Conservation (phyloP, 2,113 vertebrate genomes). For the Lonchura striata region DNA sequence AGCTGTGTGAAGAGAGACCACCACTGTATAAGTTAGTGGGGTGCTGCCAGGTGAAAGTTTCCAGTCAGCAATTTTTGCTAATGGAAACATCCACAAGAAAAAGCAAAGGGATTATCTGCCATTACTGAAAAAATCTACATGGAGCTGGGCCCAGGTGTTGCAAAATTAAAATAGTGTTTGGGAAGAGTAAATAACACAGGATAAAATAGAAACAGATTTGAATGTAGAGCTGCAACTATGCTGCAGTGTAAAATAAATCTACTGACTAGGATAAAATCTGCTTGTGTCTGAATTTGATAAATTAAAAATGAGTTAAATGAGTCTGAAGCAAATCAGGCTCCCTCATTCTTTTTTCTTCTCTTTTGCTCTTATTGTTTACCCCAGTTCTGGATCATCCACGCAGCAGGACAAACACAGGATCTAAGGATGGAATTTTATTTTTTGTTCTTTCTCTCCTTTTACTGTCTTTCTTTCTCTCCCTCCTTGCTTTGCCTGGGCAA, state of each 20-base stretch:
- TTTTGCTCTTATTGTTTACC: background rate
- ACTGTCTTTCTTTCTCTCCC: background rate
- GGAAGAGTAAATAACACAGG: background rate
- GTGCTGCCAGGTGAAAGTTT: background rate
- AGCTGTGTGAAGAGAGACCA: background rate
- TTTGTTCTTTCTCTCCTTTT: background rate
- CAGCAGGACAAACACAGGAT: background rate
- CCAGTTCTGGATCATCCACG: rapidly evolving
- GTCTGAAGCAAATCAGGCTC: rapidly evolving
- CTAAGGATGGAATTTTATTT: background rate
- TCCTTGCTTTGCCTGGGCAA: background rate
- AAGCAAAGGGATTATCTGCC: background rate
- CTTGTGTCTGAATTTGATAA: background rate
- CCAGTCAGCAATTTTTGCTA: background rate
- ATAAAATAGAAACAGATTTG: background rate
- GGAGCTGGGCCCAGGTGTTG: background rate
- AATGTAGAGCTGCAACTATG: background rate
- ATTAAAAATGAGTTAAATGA: background rate
- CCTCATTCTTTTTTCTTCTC: background rate
- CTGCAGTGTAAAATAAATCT: background rate
- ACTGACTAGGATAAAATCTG: background rate
- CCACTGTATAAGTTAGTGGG: rapidly evolving
- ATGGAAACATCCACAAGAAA: background rate
- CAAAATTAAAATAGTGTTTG: background rate
- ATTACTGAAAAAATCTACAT: background rate